Base-by-base conservation (phyloP, 2,113 vertebrate species). In the Terrapene triunguis region DNA sequence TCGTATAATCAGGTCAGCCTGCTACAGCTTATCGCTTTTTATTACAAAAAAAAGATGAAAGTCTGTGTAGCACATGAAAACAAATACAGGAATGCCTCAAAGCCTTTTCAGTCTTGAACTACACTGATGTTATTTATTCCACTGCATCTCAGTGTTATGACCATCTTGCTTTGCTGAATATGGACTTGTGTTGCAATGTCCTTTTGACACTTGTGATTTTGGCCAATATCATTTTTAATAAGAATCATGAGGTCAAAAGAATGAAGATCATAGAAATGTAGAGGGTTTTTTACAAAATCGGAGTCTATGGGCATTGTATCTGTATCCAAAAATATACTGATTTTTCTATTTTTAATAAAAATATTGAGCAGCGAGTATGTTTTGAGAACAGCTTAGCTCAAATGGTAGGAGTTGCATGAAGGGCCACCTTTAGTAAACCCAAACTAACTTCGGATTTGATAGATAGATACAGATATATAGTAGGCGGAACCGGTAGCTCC, bases 121-220 rank as follows among this genome's bases (percentile, higher is more conserved):
- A 1, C 16, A 29, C 19, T 21, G 4, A 47, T 17, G 62, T 86
- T 1, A 3, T 79, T 83, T 0, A 0, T 90, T 88, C 51, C 51
- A 8, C 13, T 69, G 51, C 47, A 24, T 84, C 24, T 82, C 5
- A 1, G 21, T 88, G 79, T 9, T 90, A 27, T 88, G 65, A 53
- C 32, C 0, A 0, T 80, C 22, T 86, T 14, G 54, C 79, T 38
- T 50, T 85, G 8, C 38, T 57, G 42, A 79, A 90, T 85, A 57
- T 32, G 55, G 54, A 81, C 5, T 38, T 78, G 9, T 54, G 4
- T 48, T 85, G 85, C 65, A 44, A 17, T 57, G 11, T 87, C 54
- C 35, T 81, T 95, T 76, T 83, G 44, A 57, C 2, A 10, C 12
- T 84, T 85, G 19, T 35, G 17, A 16, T 74, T 96, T 82, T 85